Percentiles rank a stretch among this genome's conserved stretches.
Evolutionary conservation across 2,113 vertebrate species (phyloP).

Genomic region (Sialia sialis): DNA sequence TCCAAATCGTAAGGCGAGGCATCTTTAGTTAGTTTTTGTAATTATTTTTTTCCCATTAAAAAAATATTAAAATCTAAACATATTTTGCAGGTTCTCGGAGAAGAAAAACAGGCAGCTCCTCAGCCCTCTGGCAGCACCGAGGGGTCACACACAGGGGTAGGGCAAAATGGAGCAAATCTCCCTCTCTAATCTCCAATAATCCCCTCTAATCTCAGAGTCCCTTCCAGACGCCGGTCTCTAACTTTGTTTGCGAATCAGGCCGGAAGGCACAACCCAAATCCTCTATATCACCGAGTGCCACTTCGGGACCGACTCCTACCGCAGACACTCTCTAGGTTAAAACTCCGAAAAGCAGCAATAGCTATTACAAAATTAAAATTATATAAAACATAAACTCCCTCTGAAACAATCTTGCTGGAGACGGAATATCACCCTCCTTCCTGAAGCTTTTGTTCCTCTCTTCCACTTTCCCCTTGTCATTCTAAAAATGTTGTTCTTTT

Average conservation of each 20-base stretch:
- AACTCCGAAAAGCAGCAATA: not conserved
- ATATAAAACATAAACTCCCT: not conserved
- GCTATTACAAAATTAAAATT: not conserved
- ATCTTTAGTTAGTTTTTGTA: not conserved
- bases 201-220: constrained; percentile 50
- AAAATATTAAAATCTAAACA: not conserved
- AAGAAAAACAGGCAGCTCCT: not conserved
- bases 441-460: constrained; percentile 7
- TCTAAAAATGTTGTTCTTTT: not conserved
- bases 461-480: not conserved
- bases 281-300: not conserved
- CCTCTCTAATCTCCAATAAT: constrained; percentile 58
- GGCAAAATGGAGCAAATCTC: constrained; percentile 34
- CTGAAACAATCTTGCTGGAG: not conserved
- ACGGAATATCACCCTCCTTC: not conserved
- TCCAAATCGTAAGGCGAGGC: not conserved
- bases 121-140: not conserved
- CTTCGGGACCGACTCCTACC: not conserved
- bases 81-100: not conserved
- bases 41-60: not conserved
- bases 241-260: constrained; percentile 33
- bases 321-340: not conserved
- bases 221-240: constrained; percentile 42
- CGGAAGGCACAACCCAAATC: not conserved
- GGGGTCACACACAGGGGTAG: constrained; percentile 22